Evolutionary conservation across 2,888 invertebrate species (phyloP), one percentile per base, ranked within the genome.

Genomic region (Tholera decimalis): DNA sequence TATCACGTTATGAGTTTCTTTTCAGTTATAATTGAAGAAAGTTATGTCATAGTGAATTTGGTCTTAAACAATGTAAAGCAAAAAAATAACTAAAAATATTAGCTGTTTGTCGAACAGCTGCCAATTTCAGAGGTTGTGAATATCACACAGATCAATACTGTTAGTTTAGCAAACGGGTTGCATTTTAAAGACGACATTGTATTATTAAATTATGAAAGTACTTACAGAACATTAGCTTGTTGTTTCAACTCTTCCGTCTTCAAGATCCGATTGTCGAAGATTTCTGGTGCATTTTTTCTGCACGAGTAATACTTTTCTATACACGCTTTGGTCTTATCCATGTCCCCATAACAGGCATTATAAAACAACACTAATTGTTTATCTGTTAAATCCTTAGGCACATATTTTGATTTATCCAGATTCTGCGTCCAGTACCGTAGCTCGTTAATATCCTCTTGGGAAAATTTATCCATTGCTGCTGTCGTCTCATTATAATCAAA

Each of bases 281-380:
- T 95, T 83, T 97, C 97, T 0, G 97, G 97, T 0, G 95, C 93
- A 75, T 96, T 96, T 76, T 95, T 96, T 72, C 96, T 95, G 58
- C 96, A 89, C 35, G 92, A 92, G 84, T 96, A 97, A 89, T 96
- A 97, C 65, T 95, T 95, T 76, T 96, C 94, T 79, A 97, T 96
- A 79, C 97, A 97, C n/a, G 86, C 90, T 84, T 96, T 96, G 0
- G 96, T 96, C 56, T 94, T 95, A 15, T 96, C 96, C 78, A 96
- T 82, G 43, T 96, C 93, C 61, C 96, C 96, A 68, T 96, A 96
- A 87, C 97, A 97, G 51, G 97, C 97, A 82, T 97, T 95, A 77
- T 97, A 96, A 84, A 97, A 97, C 46, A 97, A 88, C 33, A 96
- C 95, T 59, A 97, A 91, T 86, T 97, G 97, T 88, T 97, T 96